Conservation (phyloP, 2,888 invertebrate genomes). For the Drosophila prolongata region DNA sequence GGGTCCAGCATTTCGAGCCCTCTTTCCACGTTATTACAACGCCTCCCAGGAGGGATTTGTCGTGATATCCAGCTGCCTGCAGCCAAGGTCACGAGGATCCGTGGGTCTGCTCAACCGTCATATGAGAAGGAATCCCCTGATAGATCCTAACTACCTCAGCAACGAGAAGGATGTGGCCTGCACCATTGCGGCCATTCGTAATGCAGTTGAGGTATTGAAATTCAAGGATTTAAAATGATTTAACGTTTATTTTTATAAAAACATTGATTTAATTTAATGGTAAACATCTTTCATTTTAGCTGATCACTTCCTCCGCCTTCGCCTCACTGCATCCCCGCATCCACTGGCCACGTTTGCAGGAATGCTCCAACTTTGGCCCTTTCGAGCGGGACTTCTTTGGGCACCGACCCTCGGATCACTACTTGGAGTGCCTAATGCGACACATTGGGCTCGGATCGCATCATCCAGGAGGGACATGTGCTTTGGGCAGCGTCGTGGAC, state of each 20-base stretch:
- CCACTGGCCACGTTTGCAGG: slow-evolving; percentile 88
- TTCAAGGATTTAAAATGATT: too few relatives aligned
- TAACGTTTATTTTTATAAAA: too few relatives aligned
- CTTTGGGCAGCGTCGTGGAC: slow-evolving; percentile 91
- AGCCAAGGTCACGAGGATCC: slow-evolving; percentile 89
- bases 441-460: slow-evolving; percentile 89
- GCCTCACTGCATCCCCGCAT: slow-evolving; percentile 87
- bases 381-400: slow-evolving; percentile 84
- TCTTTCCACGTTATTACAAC: slow-evolving; percentile 89
- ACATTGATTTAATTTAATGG: slow-evolving; percentile 55
- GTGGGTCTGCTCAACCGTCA: slow-evolving; percentile 87
- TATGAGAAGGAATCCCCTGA: slow-evolving; percentile 87
- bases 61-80: slow-evolving; percentile 88
- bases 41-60: slow-evolving; percentile 89
- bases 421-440: slow-evolving; percentile 88
- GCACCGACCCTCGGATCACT: slow-evolving; percentile 85
- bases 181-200: slow-evolving; percentile 87
- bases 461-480: slow-evolving; percentile 92
- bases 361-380: slow-evolving; percentile 85
- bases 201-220: slow-evolving; percentile 84
- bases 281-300: slow-evolving; percentile 17
- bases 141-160: slow-evolving; percentile 91
- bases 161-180: slow-evolving; percentile 87
- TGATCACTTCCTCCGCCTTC: slow-evolving; percentile 86
- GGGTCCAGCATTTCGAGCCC: slow-evolving; percentile 86